Evolutionary conservation across 1,140 invertebrate genomes (phyloP).

Genomic region (Pachypeltis micranthus): DNA sequence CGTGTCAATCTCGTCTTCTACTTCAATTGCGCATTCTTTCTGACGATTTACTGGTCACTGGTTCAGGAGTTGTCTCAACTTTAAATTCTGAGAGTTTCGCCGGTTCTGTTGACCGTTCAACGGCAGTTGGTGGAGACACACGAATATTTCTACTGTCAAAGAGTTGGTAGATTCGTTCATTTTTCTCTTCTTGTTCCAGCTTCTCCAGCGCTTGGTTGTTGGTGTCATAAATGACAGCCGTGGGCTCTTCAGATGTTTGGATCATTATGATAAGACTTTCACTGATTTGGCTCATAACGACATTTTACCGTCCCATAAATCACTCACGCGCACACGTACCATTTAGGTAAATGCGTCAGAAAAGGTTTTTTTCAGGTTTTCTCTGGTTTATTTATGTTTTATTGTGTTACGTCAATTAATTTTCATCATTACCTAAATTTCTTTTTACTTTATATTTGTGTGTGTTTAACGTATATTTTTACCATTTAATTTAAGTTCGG

Average conservation of each 20-base stretch:
- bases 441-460: too few species aligned
- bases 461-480: constrained; percentile 2
- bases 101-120: not conserved
- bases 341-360: too few species aligned
- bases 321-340: too few species aligned
- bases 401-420: too few species aligned
- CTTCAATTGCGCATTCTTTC: not conserved
- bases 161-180: not conserved
- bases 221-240: not conserved
- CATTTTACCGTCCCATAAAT: too few species aligned
- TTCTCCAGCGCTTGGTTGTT: not conserved
- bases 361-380: too few species aligned
- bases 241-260: not conserved
- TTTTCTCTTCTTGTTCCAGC: constrained; percentile 7
- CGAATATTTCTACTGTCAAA: not conserved
- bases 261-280: too few species aligned
- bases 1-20: too few species aligned
- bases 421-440: too few species aligned
- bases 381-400: too few species aligned
- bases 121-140: not conserved
- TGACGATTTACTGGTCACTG: not conserved
- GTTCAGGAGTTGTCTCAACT: too few species aligned
- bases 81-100: not conserved
- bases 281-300: too few species aligned
- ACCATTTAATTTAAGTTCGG: not conserved